Conservation (phyloP, 2,113 vertebrate species). For the Arvicanthis niloticus region DNA sequence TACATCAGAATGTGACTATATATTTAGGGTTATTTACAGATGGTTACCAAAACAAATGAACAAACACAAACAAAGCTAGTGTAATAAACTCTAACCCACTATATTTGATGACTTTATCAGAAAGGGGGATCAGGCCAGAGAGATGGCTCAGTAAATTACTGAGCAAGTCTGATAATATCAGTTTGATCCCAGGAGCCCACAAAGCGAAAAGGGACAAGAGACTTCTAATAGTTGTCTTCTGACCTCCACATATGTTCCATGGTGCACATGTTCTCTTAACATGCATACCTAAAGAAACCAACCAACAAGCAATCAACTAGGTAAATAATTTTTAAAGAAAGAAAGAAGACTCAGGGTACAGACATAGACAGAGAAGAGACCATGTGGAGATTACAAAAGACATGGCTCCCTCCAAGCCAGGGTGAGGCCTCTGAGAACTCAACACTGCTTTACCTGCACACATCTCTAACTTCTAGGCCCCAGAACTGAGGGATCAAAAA, state of each 20-base stretch:
- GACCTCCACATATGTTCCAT: not conserved
- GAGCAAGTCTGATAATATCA: not conserved
- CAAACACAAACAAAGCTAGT: not conserved
- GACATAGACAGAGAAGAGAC: too few relatives aligned
- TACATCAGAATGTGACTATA: not conserved
- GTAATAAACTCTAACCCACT: too few relatives aligned
- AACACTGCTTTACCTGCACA: not conserved
- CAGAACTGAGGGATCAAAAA: not conserved
- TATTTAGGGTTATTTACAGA: not conserved
- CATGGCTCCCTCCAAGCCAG: accelerated
- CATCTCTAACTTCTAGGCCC: not conserved
- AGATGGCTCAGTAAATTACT: not conserved
- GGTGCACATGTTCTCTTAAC: not conserved
- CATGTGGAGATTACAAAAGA: not conserved
- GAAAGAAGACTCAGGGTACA: not conserved
- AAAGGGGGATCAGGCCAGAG: too few relatives aligned
- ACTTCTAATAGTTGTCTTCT: not conserved
- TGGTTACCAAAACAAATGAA: not conserved
- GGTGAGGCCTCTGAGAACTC: not conserved
- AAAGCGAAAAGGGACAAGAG: not conserved
- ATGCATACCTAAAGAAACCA: not conserved
- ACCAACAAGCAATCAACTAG: not conserved
- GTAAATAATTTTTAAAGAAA: not conserved
- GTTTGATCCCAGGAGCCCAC: not conserved
- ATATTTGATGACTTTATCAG: not conserved